These are phyloP conservation scores for Coregonus clupeaformis DNA, from an alignment of 2,113 vertebrate species.

Conservation along the genomic window DNA sequence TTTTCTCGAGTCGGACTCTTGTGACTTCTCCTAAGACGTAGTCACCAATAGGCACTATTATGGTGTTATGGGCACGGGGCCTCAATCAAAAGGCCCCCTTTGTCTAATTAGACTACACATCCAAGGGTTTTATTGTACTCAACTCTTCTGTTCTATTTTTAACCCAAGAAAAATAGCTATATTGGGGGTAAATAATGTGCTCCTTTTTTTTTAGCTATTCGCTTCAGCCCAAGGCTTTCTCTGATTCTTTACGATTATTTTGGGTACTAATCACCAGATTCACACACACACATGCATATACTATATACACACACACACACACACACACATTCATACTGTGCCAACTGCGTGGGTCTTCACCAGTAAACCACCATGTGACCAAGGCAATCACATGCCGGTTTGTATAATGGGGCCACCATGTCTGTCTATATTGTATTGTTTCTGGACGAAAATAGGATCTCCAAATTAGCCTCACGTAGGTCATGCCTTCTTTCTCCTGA, in stretches of 20 bases:
- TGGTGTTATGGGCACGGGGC: not conserved
- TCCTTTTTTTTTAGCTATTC: not conserved
- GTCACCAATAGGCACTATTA: not conserved
- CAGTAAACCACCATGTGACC: constrained; percentile 28
- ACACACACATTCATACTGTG: not conserved
- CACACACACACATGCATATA: not conserved
- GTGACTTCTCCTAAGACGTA: not conserved
- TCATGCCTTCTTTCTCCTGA: not conserved
- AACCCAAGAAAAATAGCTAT: not conserved
- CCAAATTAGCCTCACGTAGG: not conserved
- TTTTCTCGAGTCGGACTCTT: not conserved
- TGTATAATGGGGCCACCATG: constrained; percentile 15
- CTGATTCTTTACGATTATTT: not conserved
- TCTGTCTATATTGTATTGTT: not conserved
- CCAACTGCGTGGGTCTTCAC: constrained; percentile 15
- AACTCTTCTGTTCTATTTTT: not conserved
- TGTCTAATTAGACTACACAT: not conserved
- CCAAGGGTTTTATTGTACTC: not conserved
- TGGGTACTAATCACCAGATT: not conserved
- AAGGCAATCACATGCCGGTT: constrained; percentile 28
- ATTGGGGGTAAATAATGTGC: not conserved
- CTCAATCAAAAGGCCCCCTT: not conserved
- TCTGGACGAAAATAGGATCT: not conserved
- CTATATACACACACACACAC: too few species aligned
- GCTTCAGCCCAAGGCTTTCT: not conserved